Evolutionary conservation across 2,797 vertebrate species (phyloP), one percentile per base, ranked within the genome.

Genomic region (Odontamblyopus lacepedii): DNA sequence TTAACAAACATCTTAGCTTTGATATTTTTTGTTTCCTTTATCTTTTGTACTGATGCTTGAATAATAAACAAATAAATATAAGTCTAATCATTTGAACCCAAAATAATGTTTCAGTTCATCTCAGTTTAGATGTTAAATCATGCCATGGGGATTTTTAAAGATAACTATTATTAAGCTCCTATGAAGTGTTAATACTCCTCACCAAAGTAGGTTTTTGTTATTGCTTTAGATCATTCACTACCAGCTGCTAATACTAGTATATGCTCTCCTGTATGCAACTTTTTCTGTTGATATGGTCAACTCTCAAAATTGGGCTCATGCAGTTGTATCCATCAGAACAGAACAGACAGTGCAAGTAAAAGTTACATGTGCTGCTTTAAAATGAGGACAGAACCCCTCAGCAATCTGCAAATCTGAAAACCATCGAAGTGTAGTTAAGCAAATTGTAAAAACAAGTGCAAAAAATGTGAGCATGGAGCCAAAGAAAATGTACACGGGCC

Each of bases 371-470:
- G 59, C 18, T 19, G 87, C 89, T 88, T 88, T 82, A 89, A 88
- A 87, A 81, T 81, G 86, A 84, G 87, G 88, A 83, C 83, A 81
- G 85, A 89, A 82, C 83, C 70, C 27, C 68, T 77, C 77, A 79
- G 74, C 83, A 87, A 91, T 89, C 91, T 84, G 80, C 78, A 92
- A 87, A 93, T 91, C 88, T 81, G 38, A 89, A 91, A 92, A 85
- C 84, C 91, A 93, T 89, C 82, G 82, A 90, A 86, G 83, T 78
- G 90, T 76, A 88, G 87, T 90, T 87, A 88, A 90, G 90, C 85
- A 91, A 92, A 92, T 92, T 92, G 91, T 89, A 94, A 94, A 94
- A 92, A 92, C 89, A 93, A 93, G 91, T 85, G 83, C 82, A 93
- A 89, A 92, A 93, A 93, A 94, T 93, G 91, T 78, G 77, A 86